Evolutionary conservation across 2,113 vertebrate genomes (phyloP).

Genomic region (Scartelaos histophorus): DNA sequence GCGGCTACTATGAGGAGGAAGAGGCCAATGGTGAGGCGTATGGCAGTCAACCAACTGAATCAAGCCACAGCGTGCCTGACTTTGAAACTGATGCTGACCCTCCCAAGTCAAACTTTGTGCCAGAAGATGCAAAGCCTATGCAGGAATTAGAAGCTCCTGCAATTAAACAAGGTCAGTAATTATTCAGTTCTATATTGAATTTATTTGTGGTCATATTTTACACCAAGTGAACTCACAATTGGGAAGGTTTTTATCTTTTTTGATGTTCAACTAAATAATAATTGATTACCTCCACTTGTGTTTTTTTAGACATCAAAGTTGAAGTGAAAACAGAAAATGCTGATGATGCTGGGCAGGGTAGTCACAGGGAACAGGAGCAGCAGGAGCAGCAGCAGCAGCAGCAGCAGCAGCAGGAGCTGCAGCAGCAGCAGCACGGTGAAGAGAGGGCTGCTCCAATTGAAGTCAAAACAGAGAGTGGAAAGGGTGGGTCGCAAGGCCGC

Average conservation of each 20-base stretch:
- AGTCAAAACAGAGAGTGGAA: slow-evolving; percentile 57
- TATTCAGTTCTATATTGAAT: background rate
- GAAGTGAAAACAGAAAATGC: slow-evolving; percentile 64
- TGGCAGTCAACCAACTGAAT: slow-evolving; percentile 41
- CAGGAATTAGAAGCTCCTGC: background rate
- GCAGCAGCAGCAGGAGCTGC: background rate
- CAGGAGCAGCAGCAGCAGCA: background rate
- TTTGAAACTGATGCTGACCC: slow-evolving; percentile 53
- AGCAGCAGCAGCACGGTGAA: background rate
- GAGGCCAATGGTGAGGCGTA: slow-evolving; percentile 45
- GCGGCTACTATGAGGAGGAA: slow-evolving; percentile 67
- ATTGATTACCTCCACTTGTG: background rate
- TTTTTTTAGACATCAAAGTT: slow-evolving; percentile 50
- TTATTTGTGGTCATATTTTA: background rate
- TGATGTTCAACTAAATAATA: background rate
- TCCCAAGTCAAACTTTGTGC: slow-evolving; percentile 46
- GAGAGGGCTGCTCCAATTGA: slow-evolving; percentile 36
- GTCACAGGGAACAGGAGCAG: slow-evolving; percentile 13
- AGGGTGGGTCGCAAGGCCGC: slow-evolving; percentile 68
- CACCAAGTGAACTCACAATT: background rate
- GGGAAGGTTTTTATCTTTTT: background rate
- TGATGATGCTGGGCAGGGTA: slow-evolving; percentile 19
- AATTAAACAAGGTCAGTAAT: slow-evolving; percentile 52
- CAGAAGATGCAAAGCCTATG: slow-evolving; percentile 34
- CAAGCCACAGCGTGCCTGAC: slow-evolving; percentile 43